Evolutionary conservation across 2,888 invertebrate species (phyloP), one percentile per base, ranked within the genome.

Genomic region (Sphecodes monilicornis): DNA sequence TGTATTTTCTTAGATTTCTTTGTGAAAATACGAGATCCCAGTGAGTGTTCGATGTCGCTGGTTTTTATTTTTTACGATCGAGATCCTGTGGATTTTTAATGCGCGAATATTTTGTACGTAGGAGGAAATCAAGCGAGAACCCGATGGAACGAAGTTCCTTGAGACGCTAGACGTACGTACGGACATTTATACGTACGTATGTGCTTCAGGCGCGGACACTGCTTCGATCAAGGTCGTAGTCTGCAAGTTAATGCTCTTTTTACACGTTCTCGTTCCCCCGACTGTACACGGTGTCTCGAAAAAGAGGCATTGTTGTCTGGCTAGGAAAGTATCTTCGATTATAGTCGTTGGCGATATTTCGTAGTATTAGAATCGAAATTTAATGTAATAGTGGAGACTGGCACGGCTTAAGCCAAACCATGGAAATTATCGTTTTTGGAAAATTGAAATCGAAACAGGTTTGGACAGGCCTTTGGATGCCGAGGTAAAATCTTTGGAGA

Each of bases 211-310:
- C 93, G 90, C 93, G 94, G 93, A 92, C 93, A 86, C 87, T 81
- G 88, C 90, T 93, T 92, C 93, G 94, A 93, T 94, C 94, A 94
- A 94, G 94, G 94, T 94, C 94, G 91, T 90, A 91, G 92, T 91
- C 90, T 90, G 90, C 90, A 88, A 91, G 91, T 92, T 92, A 91
- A 91, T 90, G 90, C 86, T 92, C 91, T 91, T 93, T 93, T 93
- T 92, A 91, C 92, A 91, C 92, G 89, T 91, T 93, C 90, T 89
- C 90, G 88, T 90, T 89, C 88, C 86, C 89, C 87, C 50, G 87
- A 77, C 76, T 86, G 81, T 92, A 93, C 90, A 90, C 90, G 90
- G 92, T 92, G 93, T 92, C 90, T 76, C 87, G 86, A 88, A 86
- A 82, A 73, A 72, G 77, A 81, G 29, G 13, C 74, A 64, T 72